Evolutionary conservation across 1,140 invertebrate genomes (phyloP), one percentile per base, ranked within the genome.

Genomic region (Pollicipes pollicipes): DNA sequence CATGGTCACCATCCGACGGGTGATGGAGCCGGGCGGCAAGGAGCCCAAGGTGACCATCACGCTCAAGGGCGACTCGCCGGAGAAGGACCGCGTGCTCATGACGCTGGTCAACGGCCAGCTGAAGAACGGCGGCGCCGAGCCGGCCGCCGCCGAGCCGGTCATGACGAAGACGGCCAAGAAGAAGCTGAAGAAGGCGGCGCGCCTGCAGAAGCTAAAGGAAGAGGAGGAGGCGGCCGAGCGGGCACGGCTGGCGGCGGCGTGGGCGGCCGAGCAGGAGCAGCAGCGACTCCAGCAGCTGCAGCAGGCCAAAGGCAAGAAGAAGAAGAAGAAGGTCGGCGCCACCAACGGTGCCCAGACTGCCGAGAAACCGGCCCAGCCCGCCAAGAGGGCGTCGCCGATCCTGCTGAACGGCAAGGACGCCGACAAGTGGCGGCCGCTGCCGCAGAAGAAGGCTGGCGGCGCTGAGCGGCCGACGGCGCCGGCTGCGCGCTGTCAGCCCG

Each of bases 21-120:
- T 88, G 0, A 84, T 85, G 79, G 85, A 86, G 73, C 83, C 83
- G 10, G 84, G 83, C 71, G 80, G 84, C 24, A 4, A n/a, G 3
- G 86, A 87, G 73, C 87, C 88, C 32, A 87, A 86, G 10, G 88
- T 89, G 3, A 89, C 88, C 0, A 88, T 89, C 37, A 88, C 88
- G 0, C 79, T 88, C 21, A 88, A 88, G 75, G 88, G 87, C 24
- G 85, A 86, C 74, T 86, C 87, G 1, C 87, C 87, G 17, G 86
- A 87, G 70, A 85, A 88, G 76, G 88, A 89, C 75, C 86, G 87
- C 77, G 83, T 89, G 37, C 77, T 89, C 0, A 88, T 88, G 76
- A 88, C 86, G 3, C 79, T 89, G 68, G 83, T 88, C 3, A 88
- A 89, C 77, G 87, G 87, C 13, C 85, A 88, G 75, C 82, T 78